Percentiles rank a stretch among this genome's conserved stretches.
These are phyloP conservation scores for Anguilla obscura DNA, from an alignment of 2,797 vertebrate genomes.

Conservation along the genomic window DNA sequence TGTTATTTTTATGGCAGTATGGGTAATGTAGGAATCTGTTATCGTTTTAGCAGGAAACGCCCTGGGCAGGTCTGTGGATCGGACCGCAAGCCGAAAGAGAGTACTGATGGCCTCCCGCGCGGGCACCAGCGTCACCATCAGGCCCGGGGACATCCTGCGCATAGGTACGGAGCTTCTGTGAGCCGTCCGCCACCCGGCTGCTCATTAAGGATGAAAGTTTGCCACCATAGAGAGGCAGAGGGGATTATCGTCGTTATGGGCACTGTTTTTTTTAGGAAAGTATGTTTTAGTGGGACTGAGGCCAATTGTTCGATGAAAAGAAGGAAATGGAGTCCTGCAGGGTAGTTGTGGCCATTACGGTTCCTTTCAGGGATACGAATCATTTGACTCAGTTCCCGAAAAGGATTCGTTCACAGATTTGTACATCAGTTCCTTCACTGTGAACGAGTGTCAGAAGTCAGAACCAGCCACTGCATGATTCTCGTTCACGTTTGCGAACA, in stretches of 20 bases:
- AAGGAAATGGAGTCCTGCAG: background rate
- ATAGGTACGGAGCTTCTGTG: conserved; percentile 66
- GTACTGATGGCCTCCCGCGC: conserved; percentile 74
- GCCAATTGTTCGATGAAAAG: background rate
- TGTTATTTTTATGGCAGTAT: background rate
- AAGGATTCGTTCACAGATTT: no score
- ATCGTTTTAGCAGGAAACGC: conserved; percentile 35
- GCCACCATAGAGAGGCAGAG: no score
- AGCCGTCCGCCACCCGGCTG: background rate
- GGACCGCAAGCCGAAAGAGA: conserved; percentile 64
- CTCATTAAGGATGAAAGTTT: background rate
- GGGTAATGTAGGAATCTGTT: conserved; percentile 11
- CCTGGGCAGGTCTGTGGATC: conserved; percentile 38
- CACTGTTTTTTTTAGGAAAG: background rate
- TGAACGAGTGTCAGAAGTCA: no score
- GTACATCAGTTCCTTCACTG: no score
- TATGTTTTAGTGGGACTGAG: background rate
- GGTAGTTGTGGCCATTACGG: background rate
- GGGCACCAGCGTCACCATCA: conserved; percentile 66
- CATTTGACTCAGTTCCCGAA: no score
- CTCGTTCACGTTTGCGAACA: no score
- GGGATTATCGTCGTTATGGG: no score
- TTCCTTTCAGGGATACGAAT: no score
- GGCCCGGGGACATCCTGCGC: conserved; percentile 70
- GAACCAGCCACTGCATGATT: no score